A percentile compares a stretch with the other conserved stretches of the same genome.
phyloP scores from a whole-genome alignment of 1,140 invertebrate species.

The Aphis gossypii region DNA sequence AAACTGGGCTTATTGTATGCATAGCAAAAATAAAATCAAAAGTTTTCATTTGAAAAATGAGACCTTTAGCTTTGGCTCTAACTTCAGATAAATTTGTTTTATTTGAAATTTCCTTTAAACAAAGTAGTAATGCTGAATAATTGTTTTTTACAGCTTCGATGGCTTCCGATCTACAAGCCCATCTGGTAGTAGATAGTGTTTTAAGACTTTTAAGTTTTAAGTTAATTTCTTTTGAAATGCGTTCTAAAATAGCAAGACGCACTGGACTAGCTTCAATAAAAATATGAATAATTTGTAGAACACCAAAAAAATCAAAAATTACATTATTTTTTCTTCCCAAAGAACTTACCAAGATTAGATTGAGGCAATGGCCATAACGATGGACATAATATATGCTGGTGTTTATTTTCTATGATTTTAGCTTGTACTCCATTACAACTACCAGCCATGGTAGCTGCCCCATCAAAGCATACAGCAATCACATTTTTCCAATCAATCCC shows the following conservation, averaged over 20 bases:
- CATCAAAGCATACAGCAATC: constrained; percentile 51
- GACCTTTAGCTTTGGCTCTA: constrained; percentile 19
- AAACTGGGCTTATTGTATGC: constrained; percentile 55
- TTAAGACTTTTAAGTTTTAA: background rate
- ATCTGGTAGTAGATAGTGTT: background rate
- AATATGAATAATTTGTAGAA: background rate
- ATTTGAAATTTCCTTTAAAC: background rate
- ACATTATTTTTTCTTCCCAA: background rate
- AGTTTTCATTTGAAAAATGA: background rate
- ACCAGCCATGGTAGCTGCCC: constrained; percentile 51
- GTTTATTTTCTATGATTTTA: constrained; percentile 29
- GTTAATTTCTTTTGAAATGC: constrained; percentile 18
- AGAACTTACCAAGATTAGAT: background rate
- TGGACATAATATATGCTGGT: constrained; percentile 43
- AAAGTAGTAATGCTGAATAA: background rate
- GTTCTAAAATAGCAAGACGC: background rate
- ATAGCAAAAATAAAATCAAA: constrained; percentile 57
- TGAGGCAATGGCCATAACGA: constrained; percentile 51
- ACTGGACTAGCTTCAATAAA: constrained; percentile 20
- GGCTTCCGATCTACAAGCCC: constrained; percentile 25
- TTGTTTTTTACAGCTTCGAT: background rate
- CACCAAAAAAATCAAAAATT: constrained; percentile 22
- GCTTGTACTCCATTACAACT: constrained; percentile 20
- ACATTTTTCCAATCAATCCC: background rate
- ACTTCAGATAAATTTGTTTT: background rate